Evolutionary conservation across 2,888 invertebrate species (phyloP), one percentile per base, ranked within the genome.

Genomic region (Zaprionus bogoriensis): DNA sequence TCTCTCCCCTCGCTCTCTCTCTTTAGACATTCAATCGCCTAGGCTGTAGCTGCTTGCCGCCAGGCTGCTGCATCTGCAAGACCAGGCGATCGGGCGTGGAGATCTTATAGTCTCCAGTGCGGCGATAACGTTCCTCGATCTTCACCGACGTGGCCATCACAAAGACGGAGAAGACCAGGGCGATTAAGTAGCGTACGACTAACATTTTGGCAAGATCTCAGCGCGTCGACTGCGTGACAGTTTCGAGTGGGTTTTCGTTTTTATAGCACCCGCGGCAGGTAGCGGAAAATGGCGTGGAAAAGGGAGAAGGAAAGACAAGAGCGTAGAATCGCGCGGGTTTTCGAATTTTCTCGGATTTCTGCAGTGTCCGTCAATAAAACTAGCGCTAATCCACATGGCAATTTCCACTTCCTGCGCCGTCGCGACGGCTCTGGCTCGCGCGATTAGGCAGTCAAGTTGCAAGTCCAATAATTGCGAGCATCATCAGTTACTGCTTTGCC

Each of bases 101-200:
- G 45, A 83, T 78, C 68, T 80, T 80, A 46, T 62, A 71, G 39
- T 70, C 66, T 2, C 46, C 47, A 12, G 51, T 45, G 1, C 60
- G 59, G 10, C 32, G 54, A 4, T 51, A 50, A 6, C 79, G 84
- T 38, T 71, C 62, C 38, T 74, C 76, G 57, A 80, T 59, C 30
- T 54, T 63, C 61, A 83, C 44, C 44, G 83, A 83, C 25, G 83
- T 80, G 66, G 86, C 80, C 78, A 80, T 61, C 72, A 84, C 71
- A 51, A 85, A 83, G 47, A 85, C 39, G 63, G 83, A 80, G 58
- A 83, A 85, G 10, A 84, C 86, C 51, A 83, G 47, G 1, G 83
- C 85, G 52, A 86, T 80, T 62, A 84, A 38, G 50, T 80, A 83
- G 32, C 80, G 77, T 17, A 84, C 74, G 28, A 84, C 44, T 27